These are phyloP conservation scores for Stichopus chloronotus DNA, from an alignment of 35 echinoderm and acorn worm species.

Conservation along the genomic window DNA sequence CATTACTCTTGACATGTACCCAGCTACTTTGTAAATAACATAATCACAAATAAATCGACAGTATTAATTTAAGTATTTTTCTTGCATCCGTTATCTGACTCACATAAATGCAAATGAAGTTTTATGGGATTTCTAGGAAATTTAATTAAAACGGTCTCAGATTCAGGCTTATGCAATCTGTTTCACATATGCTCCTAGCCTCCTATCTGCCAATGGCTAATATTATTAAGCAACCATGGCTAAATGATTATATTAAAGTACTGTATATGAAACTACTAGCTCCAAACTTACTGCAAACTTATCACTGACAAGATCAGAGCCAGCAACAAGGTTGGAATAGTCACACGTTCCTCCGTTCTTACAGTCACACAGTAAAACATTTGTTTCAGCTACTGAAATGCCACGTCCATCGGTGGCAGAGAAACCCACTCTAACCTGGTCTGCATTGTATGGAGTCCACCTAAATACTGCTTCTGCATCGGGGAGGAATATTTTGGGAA, in stretches of 20 bases:
- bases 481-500: background rate
- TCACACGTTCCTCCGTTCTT: slow-evolving; percentile 77
- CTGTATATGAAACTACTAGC: too few relatives aligned
- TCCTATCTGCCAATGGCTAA: too few relatives aligned
- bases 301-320: slow-evolving; percentile 61
- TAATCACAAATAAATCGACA: too few relatives aligned
- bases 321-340: slow-evolving; percentile 58
- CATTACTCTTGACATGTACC: too few relatives aligned
- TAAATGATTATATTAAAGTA: background rate
- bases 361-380: slow-evolving; percentile 75
- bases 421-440: slow-evolving; percentile 66
- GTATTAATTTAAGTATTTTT: too few relatives aligned
- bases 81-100: too few relatives aligned
- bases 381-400: slow-evolving; percentile 47
- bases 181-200: too few relatives aligned
- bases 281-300: slow-evolving; percentile 74
- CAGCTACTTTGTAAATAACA: too few relatives aligned
- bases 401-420: slow-evolving; percentile 66
- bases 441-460: slow-evolving; percentile 71
- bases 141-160: too few relatives aligned
- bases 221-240: background rate
- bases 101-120: too few relatives aligned
- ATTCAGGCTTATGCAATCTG: too few relatives aligned
- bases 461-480: slow-evolving; percentile 70
- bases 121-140: too few relatives aligned